These are phyloP conservation scores for Atethmia centrago DNA, from an alignment of 2,888 invertebrate species.

Conservation along the genomic window DNA sequence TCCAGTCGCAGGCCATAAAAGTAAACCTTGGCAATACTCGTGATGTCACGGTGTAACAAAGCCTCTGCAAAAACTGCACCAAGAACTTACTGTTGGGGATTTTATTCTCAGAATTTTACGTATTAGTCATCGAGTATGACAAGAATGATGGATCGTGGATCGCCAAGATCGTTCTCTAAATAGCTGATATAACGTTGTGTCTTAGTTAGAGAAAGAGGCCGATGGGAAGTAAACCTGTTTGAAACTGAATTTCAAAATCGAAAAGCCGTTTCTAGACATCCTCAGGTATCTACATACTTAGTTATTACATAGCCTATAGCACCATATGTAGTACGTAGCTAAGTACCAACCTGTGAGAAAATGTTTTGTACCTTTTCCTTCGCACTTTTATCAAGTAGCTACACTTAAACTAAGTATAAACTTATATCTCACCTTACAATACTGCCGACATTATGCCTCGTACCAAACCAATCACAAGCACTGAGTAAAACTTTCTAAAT, in stretches of 20 bases:
- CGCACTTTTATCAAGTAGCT: constrained; percentile 26
- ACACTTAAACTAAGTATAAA: constrained; percentile 38
- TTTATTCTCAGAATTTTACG: constrained; percentile 54
- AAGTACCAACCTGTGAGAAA: constrained; percentile 65
- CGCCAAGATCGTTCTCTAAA: constrained; percentile 27
- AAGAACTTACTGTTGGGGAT: constrained; percentile 29
- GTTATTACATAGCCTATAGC: constrained; percentile 26
- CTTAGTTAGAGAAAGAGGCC: background rate
- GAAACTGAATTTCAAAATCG: background rate
- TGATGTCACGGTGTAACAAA: constrained; percentile 34
- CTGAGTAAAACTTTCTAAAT: constrained; percentile 83
- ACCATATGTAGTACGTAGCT: constrained; percentile 28
- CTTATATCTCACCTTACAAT: constrained; percentile 65
- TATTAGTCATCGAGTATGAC: constrained; percentile 71
- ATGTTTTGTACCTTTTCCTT: constrained; percentile 16
- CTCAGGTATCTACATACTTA: constrained; percentile 6
- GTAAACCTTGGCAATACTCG: constrained; percentile 31
- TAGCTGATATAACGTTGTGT: constrained; percentile 6
- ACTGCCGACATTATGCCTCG: constrained; percentile 69
- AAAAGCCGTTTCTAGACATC: constrained; percentile 1
- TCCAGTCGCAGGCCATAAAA: constrained; percentile 24
- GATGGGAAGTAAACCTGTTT: background rate
- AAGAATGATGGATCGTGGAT: constrained; percentile 62
- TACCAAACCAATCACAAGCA: constrained; percentile 72
- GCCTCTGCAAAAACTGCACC: constrained; percentile 42